A percentile compares a stretch with the other conserved stretches of the same genome.
These are phyloP conservation scores for Centropyge bicolor DNA, from an alignment of 2,797 vertebrate species.

Conservation along the genomic window DNA sequence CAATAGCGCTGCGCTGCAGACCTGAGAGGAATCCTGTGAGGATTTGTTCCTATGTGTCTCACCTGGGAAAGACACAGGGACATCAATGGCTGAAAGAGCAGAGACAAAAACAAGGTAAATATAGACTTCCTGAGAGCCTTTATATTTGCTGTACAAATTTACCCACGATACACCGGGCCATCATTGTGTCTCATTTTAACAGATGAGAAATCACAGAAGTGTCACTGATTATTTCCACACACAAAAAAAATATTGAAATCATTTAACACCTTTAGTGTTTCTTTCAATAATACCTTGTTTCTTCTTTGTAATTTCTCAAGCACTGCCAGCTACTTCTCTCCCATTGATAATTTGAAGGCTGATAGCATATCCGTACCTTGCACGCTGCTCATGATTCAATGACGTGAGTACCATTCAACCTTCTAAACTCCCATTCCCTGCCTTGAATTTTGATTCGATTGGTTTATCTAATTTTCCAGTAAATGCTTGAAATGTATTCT, in stretches of 20 bases:
- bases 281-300: slow-evolving; percentile 55
- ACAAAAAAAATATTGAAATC: slow-evolving; percentile 24
- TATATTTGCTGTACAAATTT: slow-evolving; percentile 35
- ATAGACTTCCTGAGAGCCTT: slow-evolving; percentile 50
- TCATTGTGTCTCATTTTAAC: slow-evolving; percentile 30
- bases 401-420: slow-evolving; percentile 70
- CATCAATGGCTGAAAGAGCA: slow-evolving; percentile 56
- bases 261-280: slow-evolving; percentile 53
- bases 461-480: slow-evolving; percentile 86
- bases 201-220: slow-evolving; percentile 54
- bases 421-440: slow-evolving; percentile 66
- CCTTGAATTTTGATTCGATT: slow-evolving; percentile 81
- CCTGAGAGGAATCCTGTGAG: slow-evolving; percentile 73
- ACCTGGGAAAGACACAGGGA: slow-evolving; percentile 53
- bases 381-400: slow-evolving; percentile 71
- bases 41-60: slow-evolving; percentile 67
- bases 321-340: slow-evolving; percentile 71
- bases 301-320: slow-evolving; percentile 66
- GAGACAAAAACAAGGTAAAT: slow-evolving; percentile 56
- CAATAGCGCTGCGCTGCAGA: slow-evolving; percentile 71
- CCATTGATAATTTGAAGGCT: slow-evolving; percentile 80
- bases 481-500: slow-evolving; percentile 86
- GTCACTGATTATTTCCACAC: slow-evolving; percentile 47
- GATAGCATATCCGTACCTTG: slow-evolving; percentile 68
- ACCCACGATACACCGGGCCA: slow-evolving; percentile 15